Evolutionary conservation across 2,113 vertebrate species (phyloP).

Genomic region (Neoarius graeffei): DNA sequence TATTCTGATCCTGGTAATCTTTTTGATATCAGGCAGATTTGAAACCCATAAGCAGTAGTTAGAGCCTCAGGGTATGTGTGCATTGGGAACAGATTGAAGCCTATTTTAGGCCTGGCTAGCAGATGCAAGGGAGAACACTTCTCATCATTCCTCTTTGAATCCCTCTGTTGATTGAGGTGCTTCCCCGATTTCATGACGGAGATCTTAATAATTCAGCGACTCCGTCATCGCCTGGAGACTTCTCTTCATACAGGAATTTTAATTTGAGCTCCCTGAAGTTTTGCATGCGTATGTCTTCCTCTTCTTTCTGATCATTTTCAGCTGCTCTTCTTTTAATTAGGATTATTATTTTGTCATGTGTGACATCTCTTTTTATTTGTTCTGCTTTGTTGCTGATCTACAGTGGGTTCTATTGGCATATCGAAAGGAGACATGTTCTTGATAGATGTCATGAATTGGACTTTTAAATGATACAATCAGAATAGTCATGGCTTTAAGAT

Average conservation of each 20-base stretch:
- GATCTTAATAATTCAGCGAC: conserved; percentile 56
- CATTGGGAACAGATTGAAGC: conserved; percentile 15
- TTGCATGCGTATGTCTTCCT: not conserved
- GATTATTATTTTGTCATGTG: conserved; percentile 44
- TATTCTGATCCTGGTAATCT: conserved; percentile 7
- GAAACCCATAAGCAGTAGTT: conserved; percentile 1
- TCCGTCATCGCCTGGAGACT: conserved; percentile 38
- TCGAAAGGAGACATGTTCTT: not conserved
- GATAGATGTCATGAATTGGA: not conserved
- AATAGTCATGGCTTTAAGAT: not conserved
- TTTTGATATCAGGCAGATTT: conserved; percentile 13
- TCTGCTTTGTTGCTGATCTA: not conserved
- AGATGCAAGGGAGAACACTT: conserved; percentile 32
- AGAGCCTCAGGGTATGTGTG: conserved; percentile 19
- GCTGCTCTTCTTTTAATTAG: conserved; percentile 46
- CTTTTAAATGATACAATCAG: not conserved
- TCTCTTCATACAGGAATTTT: conserved; percentile 47
- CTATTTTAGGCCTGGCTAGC: conserved; percentile 18
- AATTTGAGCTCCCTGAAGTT: conserved; percentile 44
- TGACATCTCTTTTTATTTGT: conserved; percentile 20
- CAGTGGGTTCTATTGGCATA: not conserved
- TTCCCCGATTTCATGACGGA: conserved; percentile 49
- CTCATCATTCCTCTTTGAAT: conserved; percentile 6
- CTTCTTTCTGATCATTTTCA: conserved; percentile 2
- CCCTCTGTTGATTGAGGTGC: conserved; percentile 46